A percentile compares a stretch with the other conserved stretches of the same genome.
Evolutionary conservation across 64 coral and sea anemone species (phyloP).

Genomic region (Dendronephthya gigantea): DNA sequence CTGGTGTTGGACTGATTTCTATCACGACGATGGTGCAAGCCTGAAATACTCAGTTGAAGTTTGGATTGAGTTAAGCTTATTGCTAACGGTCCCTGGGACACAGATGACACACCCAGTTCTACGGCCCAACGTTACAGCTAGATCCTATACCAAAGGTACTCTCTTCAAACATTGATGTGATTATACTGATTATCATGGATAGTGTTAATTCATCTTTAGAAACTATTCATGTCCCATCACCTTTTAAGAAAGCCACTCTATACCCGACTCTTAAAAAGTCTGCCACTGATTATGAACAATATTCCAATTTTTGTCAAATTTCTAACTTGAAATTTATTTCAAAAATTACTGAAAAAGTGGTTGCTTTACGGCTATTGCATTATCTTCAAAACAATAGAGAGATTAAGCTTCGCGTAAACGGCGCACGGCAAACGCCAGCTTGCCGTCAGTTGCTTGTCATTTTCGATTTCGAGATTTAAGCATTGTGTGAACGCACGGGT

Average conservation of each 20-base stretch:
- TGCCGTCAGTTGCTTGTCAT: not conserved
- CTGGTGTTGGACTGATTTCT: too few species aligned
- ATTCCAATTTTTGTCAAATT: not conserved
- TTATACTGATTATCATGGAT: not conserved
- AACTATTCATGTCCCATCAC: not conserved
- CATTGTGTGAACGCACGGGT: too few species aligned
- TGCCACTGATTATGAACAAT: not conserved
- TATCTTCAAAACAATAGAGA: not conserved
- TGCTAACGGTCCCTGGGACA: too few species aligned
- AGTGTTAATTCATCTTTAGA: not conserved
- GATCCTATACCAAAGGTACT: not conserved
- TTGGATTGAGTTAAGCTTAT: too few species aligned
- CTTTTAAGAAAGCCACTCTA: not conserved
- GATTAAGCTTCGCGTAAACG: not conserved
- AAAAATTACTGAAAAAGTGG: not conserved
- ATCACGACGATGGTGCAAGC: too few species aligned
- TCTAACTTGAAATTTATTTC: not conserved
- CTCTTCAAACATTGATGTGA: not conserved
- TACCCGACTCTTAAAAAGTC: not conserved
- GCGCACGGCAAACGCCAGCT: not conserved
- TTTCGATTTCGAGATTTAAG: too few species aligned
- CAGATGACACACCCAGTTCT: too few species aligned
- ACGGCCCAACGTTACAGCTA: too few species aligned
- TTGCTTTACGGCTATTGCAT: not conserved
- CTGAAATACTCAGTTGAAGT: too few species aligned